Conservation (phyloP, 2,888 invertebrate species). For the Melitaea athalia region DNA sequence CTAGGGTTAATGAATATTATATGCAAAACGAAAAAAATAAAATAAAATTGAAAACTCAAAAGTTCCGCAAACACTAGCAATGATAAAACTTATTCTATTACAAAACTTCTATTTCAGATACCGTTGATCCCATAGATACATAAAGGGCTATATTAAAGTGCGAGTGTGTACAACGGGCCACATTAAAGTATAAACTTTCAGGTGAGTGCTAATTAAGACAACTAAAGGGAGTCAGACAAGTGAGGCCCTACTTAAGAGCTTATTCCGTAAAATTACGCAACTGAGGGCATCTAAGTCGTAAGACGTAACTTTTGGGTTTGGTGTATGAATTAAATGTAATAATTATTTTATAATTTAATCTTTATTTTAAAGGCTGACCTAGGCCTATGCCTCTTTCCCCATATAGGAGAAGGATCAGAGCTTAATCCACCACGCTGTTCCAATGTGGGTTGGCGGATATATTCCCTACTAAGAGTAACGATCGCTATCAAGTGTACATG, state of each 20-base stretch:
- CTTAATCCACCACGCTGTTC: no score
- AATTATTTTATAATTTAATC: background rate
- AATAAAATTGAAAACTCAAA: no score
- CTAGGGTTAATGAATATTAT: background rate
- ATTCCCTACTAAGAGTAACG: no score
- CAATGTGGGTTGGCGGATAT: no score
- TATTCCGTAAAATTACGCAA: constrained; percentile 77
- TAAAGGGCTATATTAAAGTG: constrained; percentile 35
- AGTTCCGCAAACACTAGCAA: background rate
- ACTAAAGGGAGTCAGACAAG: constrained; percentile 55
- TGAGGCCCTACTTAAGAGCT: constrained; percentile 69
- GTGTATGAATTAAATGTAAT: constrained; percentile 17
- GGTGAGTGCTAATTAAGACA: constrained; percentile 48
- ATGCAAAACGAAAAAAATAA: no score
- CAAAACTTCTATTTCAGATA: constrained; percentile 10
- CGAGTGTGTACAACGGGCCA: constrained; percentile 28
- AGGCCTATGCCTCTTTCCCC: no score
- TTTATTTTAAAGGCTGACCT: no score
- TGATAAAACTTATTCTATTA: constrained; percentile 25
- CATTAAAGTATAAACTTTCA: constrained; percentile 45
- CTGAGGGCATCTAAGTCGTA: constrained; percentile 66
- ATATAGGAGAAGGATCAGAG: no score
- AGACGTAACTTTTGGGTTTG: constrained; percentile 54
- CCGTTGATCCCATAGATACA: constrained; percentile 32
- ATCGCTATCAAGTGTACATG: no score